These are phyloP conservation scores for Amorpha juglandis DNA, from an alignment of 2,888 invertebrate species.

Conservation along the genomic window DNA sequence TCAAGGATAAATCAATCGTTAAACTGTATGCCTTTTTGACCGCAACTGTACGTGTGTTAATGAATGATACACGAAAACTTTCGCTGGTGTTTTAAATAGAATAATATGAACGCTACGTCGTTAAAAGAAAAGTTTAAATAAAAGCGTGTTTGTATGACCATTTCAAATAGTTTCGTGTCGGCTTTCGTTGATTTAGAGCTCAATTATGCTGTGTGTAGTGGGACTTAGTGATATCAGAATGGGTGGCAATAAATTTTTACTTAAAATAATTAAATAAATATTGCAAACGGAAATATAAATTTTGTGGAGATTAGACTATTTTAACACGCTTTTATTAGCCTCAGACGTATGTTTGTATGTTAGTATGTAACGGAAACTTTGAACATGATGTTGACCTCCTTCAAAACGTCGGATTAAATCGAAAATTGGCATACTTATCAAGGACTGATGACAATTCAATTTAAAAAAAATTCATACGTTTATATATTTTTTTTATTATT, in stretches of 20 bases:
- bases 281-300: too few relatives aligned
- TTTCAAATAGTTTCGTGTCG: slow-evolving; percentile 15
- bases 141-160: slow-evolving; percentile 21
- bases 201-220: slow-evolving; percentile 10
- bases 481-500: too few relatives aligned
- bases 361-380: too few relatives aligned
- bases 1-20: too few relatives aligned
- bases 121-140: slow-evolving; percentile 15
- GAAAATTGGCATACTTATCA: too few relatives aligned
- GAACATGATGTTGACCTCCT: too few relatives aligned
- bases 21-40: not conserved
- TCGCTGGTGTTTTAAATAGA: slow-evolving; percentile 15
- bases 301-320: too few relatives aligned
- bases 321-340: too few relatives aligned
- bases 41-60: slow-evolving; percentile 16
- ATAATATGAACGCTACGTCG: slow-evolving; percentile 16
- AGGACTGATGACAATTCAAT: too few relatives aligned
- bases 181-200: slow-evolving; percentile 18
- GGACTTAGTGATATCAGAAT: slow-evolving; percentile 16
- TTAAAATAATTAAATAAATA: not conserved
- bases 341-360: too few relatives aligned
- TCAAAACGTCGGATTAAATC: too few relatives aligned
- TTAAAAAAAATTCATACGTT: too few relatives aligned
- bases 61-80: slow-evolving; percentile 13
- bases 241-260: slow-evolving; percentile 6